phyloP scores from a whole-genome alignment of 2,797 vertebrate species.

The Parotocinclus haroldoi region DNA sequence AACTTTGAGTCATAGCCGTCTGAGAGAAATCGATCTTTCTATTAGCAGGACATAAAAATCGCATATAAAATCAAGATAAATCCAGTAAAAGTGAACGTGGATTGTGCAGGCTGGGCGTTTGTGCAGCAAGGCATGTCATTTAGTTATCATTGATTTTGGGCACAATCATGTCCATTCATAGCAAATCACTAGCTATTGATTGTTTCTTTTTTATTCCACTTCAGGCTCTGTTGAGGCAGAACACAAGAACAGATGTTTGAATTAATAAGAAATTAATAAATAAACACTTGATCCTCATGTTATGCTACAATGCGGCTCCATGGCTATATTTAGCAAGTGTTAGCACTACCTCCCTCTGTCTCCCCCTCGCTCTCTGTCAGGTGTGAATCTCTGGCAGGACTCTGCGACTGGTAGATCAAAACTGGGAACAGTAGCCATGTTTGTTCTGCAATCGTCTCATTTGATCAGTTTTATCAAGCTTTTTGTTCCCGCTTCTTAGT shows the following conservation, averaged over 20 bases:
- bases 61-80: constrained; percentile 24
- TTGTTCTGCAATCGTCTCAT: constrained; percentile 36
- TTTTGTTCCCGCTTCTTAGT: constrained; percentile 41
- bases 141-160: neutral
- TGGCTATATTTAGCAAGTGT: constrained; percentile 46
- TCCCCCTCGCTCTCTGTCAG: constrained; percentile 23
- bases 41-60: constrained; percentile 25
- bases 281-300: constrained; percentile 46
- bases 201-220: constrained; percentile 4
- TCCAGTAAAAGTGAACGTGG: neutral
- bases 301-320: constrained; percentile 23
- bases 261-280: constrained; percentile 47
- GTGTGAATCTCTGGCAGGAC: constrained; percentile 43
- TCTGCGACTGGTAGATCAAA: constrained; percentile 42
- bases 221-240: constrained; percentile 32
- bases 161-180: constrained; percentile 13
- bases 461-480: constrained; percentile 43
- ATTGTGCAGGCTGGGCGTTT: neutral
- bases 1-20: constrained; percentile 6
- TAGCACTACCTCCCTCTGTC: constrained; percentile 12
- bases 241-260: constrained; percentile 46
- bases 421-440: constrained; percentile 31
- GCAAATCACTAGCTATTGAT: constrained; percentile 23
- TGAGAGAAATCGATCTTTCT: constrained; percentile 27
- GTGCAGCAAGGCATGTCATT: neutral